Percentiles rank a stretch among this genome's conserved stretches.
These are phyloP conservation scores for Siniperca scherzeri DNA, from an alignment of 2,797 vertebrate species.

Conservation along the genomic window DNA sequence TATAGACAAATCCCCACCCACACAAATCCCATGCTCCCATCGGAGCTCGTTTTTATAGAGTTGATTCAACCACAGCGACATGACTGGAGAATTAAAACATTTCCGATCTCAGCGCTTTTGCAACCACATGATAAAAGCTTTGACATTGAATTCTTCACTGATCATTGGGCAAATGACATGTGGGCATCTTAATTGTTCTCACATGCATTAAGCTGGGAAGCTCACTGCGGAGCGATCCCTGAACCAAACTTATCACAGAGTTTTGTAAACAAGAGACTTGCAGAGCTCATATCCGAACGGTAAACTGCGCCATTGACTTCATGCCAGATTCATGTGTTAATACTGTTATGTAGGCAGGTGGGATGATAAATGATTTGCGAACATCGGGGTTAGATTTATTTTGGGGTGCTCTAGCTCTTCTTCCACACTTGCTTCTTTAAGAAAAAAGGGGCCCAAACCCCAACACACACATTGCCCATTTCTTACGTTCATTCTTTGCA, in stretches of 20 bases:
- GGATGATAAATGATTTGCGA: constrained; percentile 13
- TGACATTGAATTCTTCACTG: constrained; percentile 40
- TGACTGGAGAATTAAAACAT: constrained; percentile 67
- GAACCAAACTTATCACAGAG: not conserved
- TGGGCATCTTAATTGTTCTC: constrained; percentile 48
- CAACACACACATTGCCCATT: constrained; percentile 7
- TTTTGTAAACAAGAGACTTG: not conserved
- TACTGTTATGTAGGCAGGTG: constrained; percentile 3
- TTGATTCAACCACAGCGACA: constrained; percentile 53
- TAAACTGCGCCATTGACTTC: not conserved
- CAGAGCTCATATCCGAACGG: not conserved
- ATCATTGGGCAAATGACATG: constrained; percentile 53
- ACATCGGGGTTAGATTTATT: constrained; percentile 33
- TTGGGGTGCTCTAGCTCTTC: not conserved
- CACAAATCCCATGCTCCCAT: constrained; percentile 33
- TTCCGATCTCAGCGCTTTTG: constrained; percentile 65
- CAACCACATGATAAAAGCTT: constrained; percentile 65
- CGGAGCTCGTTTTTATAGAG: constrained; percentile 39
- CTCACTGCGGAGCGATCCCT: not conserved
- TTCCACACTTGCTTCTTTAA: constrained; percentile 18
- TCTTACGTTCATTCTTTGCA: constrained; percentile 33
- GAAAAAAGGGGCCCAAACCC: constrained; percentile 34
- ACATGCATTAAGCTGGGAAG: constrained; percentile 32
- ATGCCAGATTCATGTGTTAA: constrained; percentile 4
- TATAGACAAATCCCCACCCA: constrained; percentile 46